Conservation (phyloP, 2,888 invertebrate species). For the Cantharis rustica region DNA sequence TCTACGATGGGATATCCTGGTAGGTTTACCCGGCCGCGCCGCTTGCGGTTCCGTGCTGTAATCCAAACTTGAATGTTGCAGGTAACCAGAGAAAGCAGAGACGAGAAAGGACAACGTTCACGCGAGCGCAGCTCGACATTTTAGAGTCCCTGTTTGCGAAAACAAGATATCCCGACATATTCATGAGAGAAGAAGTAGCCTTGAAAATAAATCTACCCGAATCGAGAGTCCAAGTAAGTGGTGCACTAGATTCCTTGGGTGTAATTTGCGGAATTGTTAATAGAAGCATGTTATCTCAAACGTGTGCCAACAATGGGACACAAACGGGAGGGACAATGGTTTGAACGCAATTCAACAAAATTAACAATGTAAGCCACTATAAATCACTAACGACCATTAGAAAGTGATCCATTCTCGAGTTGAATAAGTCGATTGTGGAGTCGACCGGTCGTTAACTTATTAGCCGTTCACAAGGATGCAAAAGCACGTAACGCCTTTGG, state of each 20-base stretch:
- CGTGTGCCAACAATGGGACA: conserved; percentile 52
- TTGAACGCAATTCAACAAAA: conserved; percentile 35
- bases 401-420: conserved; percentile 47
- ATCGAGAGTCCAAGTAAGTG: conserved; percentile 92
- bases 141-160: conserved; percentile 93
- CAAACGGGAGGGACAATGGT: conserved; percentile 33
- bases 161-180: conserved; percentile 98
- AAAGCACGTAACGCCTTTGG: conserved; percentile 50
- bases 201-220: conserved; percentile 96
- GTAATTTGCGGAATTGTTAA: background rate
- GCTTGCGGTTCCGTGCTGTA: background rate
- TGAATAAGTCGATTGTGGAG: conserved; percentile 36
- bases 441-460: conserved; percentile 46
- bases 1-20: conserved; percentile 70
- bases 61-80: conserved; percentile 42
- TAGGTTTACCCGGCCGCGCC: conserved; percentile 40
- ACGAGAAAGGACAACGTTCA: conserved; percentile 96
- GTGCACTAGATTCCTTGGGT: background rate
- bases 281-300: conserved; percentile 30
- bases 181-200: conserved; percentile 99
- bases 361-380: conserved; percentile 47
- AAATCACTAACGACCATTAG: conserved; percentile 51
- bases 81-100: conserved; percentile 92
- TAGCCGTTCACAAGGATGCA: conserved; percentile 48
- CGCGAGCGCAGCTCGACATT: conserved; percentile 93